These are phyloP conservation scores for Heliangelus exortis DNA, from an alignment of 2,797 vertebrate species.

Conservation along the genomic window DNA sequence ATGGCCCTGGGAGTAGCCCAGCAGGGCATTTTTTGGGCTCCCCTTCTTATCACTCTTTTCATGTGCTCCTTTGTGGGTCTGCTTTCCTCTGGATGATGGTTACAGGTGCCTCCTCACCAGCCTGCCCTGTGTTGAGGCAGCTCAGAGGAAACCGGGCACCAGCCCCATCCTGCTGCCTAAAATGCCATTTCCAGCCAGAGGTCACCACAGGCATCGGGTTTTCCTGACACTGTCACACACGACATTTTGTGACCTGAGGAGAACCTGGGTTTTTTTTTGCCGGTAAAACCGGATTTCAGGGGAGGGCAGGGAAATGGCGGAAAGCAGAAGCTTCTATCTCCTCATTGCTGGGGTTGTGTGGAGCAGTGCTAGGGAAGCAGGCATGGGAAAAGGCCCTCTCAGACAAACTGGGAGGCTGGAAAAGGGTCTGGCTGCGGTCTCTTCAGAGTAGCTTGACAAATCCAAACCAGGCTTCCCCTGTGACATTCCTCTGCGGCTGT, in stretches of 20 bases:
- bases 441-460: background rate
- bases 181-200: background rate
- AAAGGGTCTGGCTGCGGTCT: background rate
- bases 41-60: background rate
- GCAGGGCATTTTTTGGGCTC: background rate
- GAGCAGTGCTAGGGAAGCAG: background rate
- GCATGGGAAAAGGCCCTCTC: background rate
- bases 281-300: background rate
- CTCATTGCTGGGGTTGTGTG: fast-evolving
- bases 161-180: background rate
- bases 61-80: background rate
- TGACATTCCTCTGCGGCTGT: background rate
- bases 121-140: background rate
- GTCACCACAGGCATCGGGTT: fast-evolving
- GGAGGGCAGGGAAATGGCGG: background rate
- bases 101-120: background rate
- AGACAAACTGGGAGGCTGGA: background rate
- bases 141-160: background rate
- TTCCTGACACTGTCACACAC: background rate
- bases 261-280: fast-evolving
- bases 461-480: background rate
- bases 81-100: background rate
- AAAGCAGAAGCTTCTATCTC: background rate
- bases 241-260: background rate
- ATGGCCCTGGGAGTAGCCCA: background rate